Evolutionary conservation across 2,888 invertebrate genomes (phyloP).

Genomic region (Adelognathus sp.): DNA sequence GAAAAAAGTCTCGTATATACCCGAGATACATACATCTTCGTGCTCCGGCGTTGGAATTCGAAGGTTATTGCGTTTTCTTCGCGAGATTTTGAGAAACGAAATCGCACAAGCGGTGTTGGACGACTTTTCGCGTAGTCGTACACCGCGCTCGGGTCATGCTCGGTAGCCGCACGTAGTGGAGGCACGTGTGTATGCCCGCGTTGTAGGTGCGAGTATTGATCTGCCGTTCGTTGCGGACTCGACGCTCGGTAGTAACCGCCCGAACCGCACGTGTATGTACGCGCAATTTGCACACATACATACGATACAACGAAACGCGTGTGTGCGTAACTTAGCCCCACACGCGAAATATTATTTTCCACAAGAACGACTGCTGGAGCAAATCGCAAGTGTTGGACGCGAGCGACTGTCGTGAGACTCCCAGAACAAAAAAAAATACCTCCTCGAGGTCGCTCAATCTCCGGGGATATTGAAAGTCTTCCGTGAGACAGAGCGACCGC

Average conservation of each 20-base stretch:
- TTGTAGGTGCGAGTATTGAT: slow-evolving; percentile 60
- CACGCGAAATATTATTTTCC: background rate
- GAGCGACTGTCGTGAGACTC: background rate
- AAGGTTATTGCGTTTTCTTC: no score
- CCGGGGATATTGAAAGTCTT: background rate
- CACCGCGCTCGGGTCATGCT: no score
- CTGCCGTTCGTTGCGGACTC: slow-evolving; percentile 48
- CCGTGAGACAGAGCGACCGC: background rate
- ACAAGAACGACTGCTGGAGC: background rate
- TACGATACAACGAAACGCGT: background rate
- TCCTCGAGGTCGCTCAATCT: background rate
- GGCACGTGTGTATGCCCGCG: slow-evolving; percentile 49
- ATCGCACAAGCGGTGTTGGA: no score
- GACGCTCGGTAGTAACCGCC: slow-evolving; percentile 37
- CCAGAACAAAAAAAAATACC: no score
- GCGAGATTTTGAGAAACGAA: no score
- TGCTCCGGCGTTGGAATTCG: no score
- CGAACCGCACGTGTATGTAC: background rate
- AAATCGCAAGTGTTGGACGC: background rate
- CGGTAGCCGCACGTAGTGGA: slow-evolving; percentile 16
- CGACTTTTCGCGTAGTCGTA: no score
- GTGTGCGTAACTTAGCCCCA: background rate
- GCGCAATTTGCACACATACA: background rate
- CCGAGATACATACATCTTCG: no score
- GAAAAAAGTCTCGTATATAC: no score